Evolutionary conservation across 1,140 invertebrate genomes (phyloP).

Genomic region (Galleria mellonella): DNA sequence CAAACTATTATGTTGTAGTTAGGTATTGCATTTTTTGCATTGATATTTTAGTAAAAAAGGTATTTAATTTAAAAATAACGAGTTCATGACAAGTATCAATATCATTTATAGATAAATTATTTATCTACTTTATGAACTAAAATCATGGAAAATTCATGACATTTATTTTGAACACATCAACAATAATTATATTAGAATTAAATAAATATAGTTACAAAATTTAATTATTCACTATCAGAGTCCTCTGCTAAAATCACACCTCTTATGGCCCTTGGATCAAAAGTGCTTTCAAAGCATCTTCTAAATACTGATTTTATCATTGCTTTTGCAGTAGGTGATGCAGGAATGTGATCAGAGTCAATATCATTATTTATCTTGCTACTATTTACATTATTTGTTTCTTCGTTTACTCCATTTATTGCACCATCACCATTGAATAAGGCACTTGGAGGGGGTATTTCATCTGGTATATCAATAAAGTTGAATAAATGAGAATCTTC

Average conservation of each 20-base stretch:
- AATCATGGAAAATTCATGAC: too few relatives aligned
- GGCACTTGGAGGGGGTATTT: not conserved
- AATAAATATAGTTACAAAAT: constrained; percentile 8
- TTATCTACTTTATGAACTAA: too few relatives aligned
- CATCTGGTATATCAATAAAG: constrained; percentile 58
- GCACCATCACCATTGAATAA: not conserved
- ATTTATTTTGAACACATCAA: constrained; percentile 5
- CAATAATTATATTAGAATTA: not conserved
- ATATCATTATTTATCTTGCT: constrained; percentile 16
- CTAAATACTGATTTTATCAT: constrained; percentile 74
- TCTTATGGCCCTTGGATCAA: constrained; percentile 74
- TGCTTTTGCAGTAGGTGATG: constrained; percentile 68
- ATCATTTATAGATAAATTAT: too few relatives aligned
- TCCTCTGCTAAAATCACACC: constrained; percentile 75
- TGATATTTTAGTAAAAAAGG: too few relatives aligned
- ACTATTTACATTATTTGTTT: constrained; percentile 11
- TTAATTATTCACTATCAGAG: constrained; percentile 75
- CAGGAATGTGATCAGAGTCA: constrained; percentile 60
- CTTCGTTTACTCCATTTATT: constrained; percentile 6
- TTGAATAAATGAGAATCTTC: constrained; percentile 69
- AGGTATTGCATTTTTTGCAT: too few relatives aligned
- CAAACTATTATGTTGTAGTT: too few relatives aligned
- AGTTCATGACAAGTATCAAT: too few relatives aligned
- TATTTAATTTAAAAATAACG: too few relatives aligned
- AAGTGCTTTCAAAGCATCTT: constrained; percentile 81